Conservation (phyloP, 92 coral and sea anemone species). For the Hydrozoanthus gracilis region DNA sequence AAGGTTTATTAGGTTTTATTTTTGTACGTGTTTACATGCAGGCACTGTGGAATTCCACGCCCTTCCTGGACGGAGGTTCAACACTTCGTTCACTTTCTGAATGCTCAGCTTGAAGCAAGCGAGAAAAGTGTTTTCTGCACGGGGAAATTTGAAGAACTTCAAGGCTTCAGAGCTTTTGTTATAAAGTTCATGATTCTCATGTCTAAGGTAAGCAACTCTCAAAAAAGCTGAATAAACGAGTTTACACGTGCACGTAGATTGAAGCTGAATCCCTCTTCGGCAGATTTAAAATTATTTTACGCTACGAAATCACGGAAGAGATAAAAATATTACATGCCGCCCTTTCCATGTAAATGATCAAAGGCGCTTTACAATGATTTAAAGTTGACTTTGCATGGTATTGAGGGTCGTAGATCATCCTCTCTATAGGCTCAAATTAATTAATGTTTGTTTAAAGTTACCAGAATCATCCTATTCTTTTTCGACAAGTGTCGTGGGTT, state of each 20-base stretch:
- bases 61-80: constrained; percentile 94
- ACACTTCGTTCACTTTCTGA: constrained; percentile 80
- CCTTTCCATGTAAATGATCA: too few species aligned
- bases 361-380: too few species aligned
- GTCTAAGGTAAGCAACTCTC: constrained; percentile 70
- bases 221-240: background rate
- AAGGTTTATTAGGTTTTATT: background rate
- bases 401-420: too few species aligned
- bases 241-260: background rate
- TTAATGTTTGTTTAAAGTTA: too few species aligned
- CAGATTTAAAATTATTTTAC: too few species aligned
- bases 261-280: background rate
- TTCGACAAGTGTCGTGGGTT: too few species aligned
- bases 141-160: constrained; percentile 69
- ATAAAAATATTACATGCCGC: too few species aligned
- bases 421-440: too few species aligned
- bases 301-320: too few species aligned
- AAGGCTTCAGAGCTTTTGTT: constrained; percentile 83
- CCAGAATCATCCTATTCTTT: too few species aligned
- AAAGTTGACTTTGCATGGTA: too few species aligned
- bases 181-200: constrained; percentile 82
- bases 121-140: constrained; percentile 80
- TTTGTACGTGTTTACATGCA: constrained; percentile 8
- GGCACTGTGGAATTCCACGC: constrained; percentile 84
- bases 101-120: constrained; percentile 80